Evolutionary conservation across 2,797 vertebrate species (phyloP).

Genomic region (Enteromius trimaculatus): DNA sequence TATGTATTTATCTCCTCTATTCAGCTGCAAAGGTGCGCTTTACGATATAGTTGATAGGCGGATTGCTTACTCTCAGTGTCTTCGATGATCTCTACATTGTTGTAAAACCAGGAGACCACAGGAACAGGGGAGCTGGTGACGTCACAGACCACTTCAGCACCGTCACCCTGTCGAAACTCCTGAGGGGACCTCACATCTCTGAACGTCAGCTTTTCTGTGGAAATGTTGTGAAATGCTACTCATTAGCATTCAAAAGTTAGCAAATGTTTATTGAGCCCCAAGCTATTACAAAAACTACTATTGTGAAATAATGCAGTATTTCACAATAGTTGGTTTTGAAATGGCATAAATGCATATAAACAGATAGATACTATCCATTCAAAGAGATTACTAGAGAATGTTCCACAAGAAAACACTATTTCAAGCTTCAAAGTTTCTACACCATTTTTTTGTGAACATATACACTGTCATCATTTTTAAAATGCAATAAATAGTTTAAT

Average conservation of each 20-base stretch:
- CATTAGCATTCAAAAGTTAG: background rate
- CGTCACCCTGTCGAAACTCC: slow-evolving; percentile 92
- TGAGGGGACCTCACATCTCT: slow-evolving; percentile 89
- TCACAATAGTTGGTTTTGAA: background rate
- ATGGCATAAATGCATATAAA: background rate
- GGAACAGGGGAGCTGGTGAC: slow-evolving; percentile 96
- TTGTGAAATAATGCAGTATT: background rate
- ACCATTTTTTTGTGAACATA: too few relatives aligned
- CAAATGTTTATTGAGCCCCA: background rate
- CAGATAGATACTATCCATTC: background rate
- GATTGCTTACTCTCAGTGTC: slow-evolving; percentile 89
- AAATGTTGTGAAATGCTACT: background rate
- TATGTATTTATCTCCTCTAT: background rate
- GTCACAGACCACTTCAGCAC: slow-evolving; percentile 91
- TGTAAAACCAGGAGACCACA: slow-evolving; percentile 92
- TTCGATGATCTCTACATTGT: slow-evolving; percentile 88
- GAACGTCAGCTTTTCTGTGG: slow-evolving; percentile 93
- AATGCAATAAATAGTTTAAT: background rate
- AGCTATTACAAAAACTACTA: background rate
- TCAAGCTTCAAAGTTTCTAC: background rate
- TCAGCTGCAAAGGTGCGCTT: background rate
- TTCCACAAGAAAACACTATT: background rate
- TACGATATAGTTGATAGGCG: background rate
- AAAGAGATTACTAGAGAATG: too few relatives aligned
- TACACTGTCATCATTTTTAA: too few relatives aligned